These are phyloP conservation scores for Neopipo cinnamomea DNA, from an alignment of 2,113 vertebrate genomes.

Conservation along the genomic window DNA sequence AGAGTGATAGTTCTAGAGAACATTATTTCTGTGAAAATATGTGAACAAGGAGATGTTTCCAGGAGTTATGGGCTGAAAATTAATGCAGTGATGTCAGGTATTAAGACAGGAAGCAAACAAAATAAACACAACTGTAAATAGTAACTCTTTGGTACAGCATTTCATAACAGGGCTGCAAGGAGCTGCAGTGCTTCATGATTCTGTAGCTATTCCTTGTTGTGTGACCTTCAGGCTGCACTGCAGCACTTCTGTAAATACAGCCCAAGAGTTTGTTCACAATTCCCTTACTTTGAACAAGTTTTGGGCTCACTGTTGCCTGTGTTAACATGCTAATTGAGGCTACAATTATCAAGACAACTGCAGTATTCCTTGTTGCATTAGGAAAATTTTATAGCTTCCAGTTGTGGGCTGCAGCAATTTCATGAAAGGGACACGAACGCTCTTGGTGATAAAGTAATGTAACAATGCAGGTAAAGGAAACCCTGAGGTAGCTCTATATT, in stretches of 20 bases:
- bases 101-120: not conserved
- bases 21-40: not conserved
- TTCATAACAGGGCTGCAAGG: not conserved
- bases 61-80: not conserved
- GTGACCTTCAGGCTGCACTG: not conserved
- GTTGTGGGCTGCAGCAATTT: not conserved
- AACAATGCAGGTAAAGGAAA: not conserved
- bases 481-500: not conserved
- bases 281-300: not conserved
- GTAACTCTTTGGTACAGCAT: not conserved
- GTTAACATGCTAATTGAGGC: not conserved
- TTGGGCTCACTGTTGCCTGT: not conserved
- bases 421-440: not conserved
- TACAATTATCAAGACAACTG: not conserved
- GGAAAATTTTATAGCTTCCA: not conserved
- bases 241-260: not conserved
- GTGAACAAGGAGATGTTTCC: not conserved
- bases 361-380: not conserved
- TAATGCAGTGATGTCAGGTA: not conserved
- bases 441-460: not conserved
- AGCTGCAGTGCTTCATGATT: not conserved
- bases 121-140: not conserved
- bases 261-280: not conserved
- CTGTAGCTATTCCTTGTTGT: rapidly evolving
- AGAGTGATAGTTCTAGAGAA: not conserved